These are phyloP conservation scores for Sula dactylatra DNA, from an alignment of 2,113 vertebrate species.

Conservation along the genomic window DNA sequence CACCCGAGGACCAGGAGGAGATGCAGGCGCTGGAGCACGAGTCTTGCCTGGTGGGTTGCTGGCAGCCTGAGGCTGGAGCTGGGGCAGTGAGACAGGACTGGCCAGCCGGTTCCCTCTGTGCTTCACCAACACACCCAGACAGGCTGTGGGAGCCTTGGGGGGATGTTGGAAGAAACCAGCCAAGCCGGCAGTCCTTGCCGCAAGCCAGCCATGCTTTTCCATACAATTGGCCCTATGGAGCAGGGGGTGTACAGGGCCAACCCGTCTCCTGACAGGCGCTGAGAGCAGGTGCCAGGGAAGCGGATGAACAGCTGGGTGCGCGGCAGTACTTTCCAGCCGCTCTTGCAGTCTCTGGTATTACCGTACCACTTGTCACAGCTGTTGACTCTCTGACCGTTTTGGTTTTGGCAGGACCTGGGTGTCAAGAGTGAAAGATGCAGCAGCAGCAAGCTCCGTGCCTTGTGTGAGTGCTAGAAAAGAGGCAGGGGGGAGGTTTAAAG, in stretches of 20 bases:
- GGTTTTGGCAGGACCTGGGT: conserved; percentile 27
- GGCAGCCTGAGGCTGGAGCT: not conserved
- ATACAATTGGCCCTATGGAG: rapidly evolving
- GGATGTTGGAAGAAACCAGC: not conserved
- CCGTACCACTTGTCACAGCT: not conserved
- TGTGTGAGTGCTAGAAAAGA: conserved; percentile 16
- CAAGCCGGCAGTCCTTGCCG: not conserved
- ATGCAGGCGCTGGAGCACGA: conserved; percentile 38
- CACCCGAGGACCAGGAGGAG: conserved; percentile 55
- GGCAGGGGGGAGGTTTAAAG: conserved; percentile 22
- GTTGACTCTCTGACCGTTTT: not conserved
- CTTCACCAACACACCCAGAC: not conserved
- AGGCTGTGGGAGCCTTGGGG: not conserved
- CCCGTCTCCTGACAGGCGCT: rapidly evolving
- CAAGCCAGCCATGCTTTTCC: rapidly evolving
- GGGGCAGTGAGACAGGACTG: rapidly evolving
- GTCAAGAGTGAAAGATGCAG: conserved; percentile 44
- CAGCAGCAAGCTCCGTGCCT: conserved; percentile 59
- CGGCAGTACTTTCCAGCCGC: not conserved
- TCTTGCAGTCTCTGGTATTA: not conserved
- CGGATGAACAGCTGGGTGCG: not conserved
- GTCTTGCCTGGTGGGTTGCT: rapidly evolving
- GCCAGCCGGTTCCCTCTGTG: not conserved
- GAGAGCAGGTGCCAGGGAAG: rapidly evolving
- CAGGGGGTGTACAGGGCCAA: rapidly evolving